Conservation (phyloP, 1,140 invertebrate species). For the Idris sp. region DNA sequence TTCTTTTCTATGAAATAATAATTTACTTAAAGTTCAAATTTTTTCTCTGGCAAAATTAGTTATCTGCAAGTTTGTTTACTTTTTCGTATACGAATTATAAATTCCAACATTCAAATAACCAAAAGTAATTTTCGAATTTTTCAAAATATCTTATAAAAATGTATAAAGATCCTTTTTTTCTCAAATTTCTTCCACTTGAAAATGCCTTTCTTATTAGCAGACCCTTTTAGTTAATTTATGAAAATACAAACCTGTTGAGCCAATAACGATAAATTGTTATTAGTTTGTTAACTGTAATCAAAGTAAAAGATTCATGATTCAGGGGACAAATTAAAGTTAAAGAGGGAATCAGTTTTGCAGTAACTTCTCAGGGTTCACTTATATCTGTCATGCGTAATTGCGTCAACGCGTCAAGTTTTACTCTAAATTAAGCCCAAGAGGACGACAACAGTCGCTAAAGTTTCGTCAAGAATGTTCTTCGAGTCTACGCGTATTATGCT, state of each 20-base stretch:
- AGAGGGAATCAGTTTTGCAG: conserved; percentile 37
- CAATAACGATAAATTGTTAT: conserved; percentile 3
- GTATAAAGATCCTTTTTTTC: too few relatives aligned
- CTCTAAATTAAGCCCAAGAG: conserved; percentile 38
- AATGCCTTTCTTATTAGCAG: too few relatives aligned
- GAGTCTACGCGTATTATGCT: conserved; percentile 15
- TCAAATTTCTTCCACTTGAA: too few relatives aligned
- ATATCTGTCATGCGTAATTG: conserved; percentile 23
- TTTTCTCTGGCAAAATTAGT: too few relatives aligned
- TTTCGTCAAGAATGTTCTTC: conserved; percentile 23
- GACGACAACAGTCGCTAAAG: conserved; percentile 2
- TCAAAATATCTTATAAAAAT: too few relatives aligned
- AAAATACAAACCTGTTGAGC: neutral
- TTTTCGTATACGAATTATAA: too few relatives aligned
- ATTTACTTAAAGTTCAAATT: too few relatives aligned
- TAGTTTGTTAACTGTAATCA: conserved; percentile 22
- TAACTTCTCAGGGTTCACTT: conserved; percentile 22
- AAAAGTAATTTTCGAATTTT: too few relatives aligned
- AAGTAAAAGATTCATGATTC: conserved; percentile 6
- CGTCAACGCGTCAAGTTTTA: conserved; percentile 40
- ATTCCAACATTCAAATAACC: too few relatives aligned
- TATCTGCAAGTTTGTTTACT: too few relatives aligned
- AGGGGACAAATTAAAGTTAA: conserved; percentile 24
- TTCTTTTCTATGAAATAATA: too few relatives aligned
- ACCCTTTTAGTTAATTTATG: neutral